These are phyloP conservation scores for Vidua macroura DNA, from an alignment of 2,113 vertebrate genomes.

Conservation along the genomic window DNA sequence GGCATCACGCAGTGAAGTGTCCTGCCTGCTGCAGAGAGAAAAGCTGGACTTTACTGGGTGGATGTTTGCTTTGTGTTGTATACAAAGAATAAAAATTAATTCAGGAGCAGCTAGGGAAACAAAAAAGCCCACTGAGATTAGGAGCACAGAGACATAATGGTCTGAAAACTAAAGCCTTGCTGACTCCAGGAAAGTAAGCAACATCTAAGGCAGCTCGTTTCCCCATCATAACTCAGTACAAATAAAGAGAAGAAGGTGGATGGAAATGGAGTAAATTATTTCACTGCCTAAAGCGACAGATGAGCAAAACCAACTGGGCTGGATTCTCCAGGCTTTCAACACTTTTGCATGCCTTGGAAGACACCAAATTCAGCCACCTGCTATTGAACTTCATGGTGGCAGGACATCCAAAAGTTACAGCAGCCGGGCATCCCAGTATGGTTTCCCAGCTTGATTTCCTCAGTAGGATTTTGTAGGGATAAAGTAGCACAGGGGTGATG, in stretches of 20 bases:
- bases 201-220: not conserved
- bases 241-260: not conserved
- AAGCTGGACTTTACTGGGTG: not conserved
- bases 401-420: not conserved
- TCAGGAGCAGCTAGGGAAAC: not conserved
- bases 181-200: not conserved
- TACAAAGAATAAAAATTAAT: conserved; percentile 36
- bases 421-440: not conserved
- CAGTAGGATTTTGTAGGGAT: not conserved
- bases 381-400: not conserved
- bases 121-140: not conserved
- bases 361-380: not conserved
- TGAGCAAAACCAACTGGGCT: not conserved
- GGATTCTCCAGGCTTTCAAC: not conserved
- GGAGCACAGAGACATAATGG: not conserved
- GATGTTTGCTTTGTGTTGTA: conserved; percentile 56
- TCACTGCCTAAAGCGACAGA: not conserved
- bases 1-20: not conserved
- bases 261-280: conserved; percentile 43
- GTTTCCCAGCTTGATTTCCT: not conserved
- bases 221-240: not conserved
- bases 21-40: not conserved
- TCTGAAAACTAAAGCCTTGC: not conserved
- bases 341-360: not conserved
- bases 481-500: not conserved